These are phyloP conservation scores for Ailurus styani DNA, from an alignment of 2,113 vertebrate genomes.

Conservation along the genomic window DNA sequence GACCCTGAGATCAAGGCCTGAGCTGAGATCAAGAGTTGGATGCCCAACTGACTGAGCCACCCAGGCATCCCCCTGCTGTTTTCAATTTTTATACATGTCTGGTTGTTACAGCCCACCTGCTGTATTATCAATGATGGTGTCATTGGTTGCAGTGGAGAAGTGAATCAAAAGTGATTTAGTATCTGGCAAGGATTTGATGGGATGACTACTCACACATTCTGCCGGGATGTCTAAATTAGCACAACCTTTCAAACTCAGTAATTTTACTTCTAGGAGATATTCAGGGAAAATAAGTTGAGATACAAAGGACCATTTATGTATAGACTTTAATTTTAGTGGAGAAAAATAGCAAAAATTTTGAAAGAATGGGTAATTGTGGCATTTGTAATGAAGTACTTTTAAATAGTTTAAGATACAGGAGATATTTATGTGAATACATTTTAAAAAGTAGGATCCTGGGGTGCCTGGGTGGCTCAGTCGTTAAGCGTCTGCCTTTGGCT, in stretches of 20 bases:
- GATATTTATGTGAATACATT: background rate
- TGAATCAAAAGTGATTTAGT: conserved; percentile 39
- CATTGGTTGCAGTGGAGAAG: background rate
- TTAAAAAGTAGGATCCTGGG: background rate
- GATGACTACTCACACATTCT: background rate
- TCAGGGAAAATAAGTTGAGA: conserved; percentile 10
- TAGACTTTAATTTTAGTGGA: background rate
- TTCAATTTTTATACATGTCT: conserved; percentile 20
- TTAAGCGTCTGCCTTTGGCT: too few relatives aligned
- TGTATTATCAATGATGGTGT: background rate
- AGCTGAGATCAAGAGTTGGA: background rate
- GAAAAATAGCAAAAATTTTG: background rate
- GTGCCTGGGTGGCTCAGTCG: too few relatives aligned
- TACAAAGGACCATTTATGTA: background rate
- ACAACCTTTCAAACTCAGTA: background rate
- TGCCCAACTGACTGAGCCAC: background rate
- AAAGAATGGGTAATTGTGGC: background rate
- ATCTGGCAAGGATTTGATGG: conserved; percentile 26
- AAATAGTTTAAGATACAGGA: background rate
- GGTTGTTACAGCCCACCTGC: background rate
- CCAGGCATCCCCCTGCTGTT: background rate
- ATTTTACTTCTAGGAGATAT: background rate
- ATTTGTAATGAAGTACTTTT: background rate
- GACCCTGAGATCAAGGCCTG: background rate
- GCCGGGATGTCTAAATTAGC: background rate